Evolutionary conservation across 2,113 vertebrate species (phyloP).

Genomic region (Laticauda colubrina): DNA sequence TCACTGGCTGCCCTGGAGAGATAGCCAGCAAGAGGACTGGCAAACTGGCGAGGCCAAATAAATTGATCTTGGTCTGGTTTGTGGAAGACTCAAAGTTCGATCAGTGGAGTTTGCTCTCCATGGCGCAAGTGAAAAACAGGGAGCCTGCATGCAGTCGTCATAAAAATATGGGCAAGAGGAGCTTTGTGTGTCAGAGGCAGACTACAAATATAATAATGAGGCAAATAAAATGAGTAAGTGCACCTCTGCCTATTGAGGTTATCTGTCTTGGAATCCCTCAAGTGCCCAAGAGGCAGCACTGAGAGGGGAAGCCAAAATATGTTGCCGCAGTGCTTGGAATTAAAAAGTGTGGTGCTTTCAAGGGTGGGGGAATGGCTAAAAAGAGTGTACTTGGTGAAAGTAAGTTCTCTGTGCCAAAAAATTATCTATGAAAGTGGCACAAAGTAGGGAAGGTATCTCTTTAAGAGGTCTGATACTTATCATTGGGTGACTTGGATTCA

Average conservation of each 20-base stretch:
- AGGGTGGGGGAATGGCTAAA: background rate
- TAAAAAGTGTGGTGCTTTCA: background rate
- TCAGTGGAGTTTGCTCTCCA: background rate
- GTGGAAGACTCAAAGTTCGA: background rate
- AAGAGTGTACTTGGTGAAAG: background rate
- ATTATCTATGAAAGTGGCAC: background rate
- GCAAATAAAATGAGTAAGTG: background rate
- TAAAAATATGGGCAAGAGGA: background rate
- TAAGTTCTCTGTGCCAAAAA: background rate
- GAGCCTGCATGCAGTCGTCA: background rate
- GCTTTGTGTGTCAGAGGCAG: background rate
- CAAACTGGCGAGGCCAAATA: background rate
- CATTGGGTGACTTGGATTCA: background rate
- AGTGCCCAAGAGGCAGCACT: background rate
- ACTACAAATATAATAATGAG: background rate
- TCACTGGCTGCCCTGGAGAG: background rate
- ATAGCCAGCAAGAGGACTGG: background rate
- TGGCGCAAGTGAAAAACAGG: background rate
- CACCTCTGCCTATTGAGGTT: background rate
- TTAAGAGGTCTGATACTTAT: background rate
- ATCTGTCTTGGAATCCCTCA: background rate
- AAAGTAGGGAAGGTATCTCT: background rate
- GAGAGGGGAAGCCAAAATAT: background rate
- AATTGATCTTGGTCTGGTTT: background rate
- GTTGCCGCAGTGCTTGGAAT: background rate